Evolutionary conservation across 2,797 vertebrate species (phyloP).

Genomic region (Okamejei kenojei): DNA sequence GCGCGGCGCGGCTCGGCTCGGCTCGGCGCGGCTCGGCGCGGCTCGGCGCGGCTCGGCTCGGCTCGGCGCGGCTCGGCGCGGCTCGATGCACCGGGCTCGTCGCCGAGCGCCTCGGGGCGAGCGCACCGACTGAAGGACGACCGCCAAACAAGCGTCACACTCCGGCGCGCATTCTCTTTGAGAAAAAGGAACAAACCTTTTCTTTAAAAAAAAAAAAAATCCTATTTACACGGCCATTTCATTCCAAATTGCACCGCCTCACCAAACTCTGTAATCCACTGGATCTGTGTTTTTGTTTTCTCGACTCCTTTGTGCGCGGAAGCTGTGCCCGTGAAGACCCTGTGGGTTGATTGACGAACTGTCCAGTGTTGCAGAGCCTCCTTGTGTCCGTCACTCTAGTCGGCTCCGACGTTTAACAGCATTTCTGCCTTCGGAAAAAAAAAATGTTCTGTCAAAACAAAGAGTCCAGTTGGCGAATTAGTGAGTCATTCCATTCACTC

Average conservation of each 20-base stretch:
- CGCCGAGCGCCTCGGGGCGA: neutral
- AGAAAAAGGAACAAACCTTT: neutral
- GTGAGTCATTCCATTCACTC: neutral
- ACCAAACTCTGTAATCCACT: neutral
- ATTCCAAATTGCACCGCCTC: neutral
- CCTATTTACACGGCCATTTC: neutral
- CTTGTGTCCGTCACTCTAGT: neutral
- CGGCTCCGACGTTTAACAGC: too few species aligned
- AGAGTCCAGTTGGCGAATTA: neutral
- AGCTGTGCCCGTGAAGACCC: neutral
- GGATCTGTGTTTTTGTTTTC: neutral
- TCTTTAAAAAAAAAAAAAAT: neutral
- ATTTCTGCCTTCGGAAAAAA: neutral
- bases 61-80: neutral
- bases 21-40: neutral
- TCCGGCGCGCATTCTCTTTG: neutral
- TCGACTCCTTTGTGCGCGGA: neutral
- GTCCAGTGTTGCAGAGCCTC: neutral
- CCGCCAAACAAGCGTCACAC: neutral
- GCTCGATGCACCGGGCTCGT: neutral
- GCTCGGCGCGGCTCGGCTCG: neutral
- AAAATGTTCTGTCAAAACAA: neutral
- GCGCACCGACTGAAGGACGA: constrained; percentile 39
- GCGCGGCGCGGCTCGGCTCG: too few species aligned
- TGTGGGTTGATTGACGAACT: neutral